phyloP scores from a whole-genome alignment of 92 coral and sea anemone species.

The Epizoanthus illoricatus region DNA sequence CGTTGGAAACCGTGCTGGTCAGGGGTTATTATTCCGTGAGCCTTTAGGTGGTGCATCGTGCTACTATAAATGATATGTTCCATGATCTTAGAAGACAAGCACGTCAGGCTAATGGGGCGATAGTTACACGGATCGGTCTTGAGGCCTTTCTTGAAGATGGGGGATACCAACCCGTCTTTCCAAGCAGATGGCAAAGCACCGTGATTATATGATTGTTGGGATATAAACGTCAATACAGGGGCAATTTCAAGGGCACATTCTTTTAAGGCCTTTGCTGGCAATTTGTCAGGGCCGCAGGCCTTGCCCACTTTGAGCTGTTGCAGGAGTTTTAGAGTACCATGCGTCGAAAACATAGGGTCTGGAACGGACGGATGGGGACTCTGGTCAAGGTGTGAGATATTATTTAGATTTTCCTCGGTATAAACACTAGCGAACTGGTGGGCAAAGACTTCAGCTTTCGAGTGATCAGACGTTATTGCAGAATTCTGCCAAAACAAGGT shows the following conservation, averaged over 20 bases:
- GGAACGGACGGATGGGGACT: background rate
- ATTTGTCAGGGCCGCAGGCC: no score
- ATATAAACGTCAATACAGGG: background rate
- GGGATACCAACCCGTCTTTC: constrained; percentile 9
- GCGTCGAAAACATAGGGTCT: constrained; percentile 12
- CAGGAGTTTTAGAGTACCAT: constrained; percentile 17
- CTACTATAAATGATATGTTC: background rate
- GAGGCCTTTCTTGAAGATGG: background rate
- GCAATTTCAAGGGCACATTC: constrained; percentile 8
- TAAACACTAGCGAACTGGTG: constrained; percentile 1
- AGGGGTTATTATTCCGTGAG: constrained; percentile 7
- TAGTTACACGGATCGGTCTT: constrained; percentile 14
- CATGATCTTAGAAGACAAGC: constrained; percentile 11
- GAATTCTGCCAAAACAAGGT: constrained; percentile 11
- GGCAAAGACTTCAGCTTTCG: constrained; percentile 19
- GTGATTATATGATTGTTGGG: constrained; percentile 6
- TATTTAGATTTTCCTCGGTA: constrained; percentile 2
- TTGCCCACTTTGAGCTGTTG: constrained; percentile 8
- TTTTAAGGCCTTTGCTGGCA: constrained; percentile 10
- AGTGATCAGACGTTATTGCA: constrained; percentile 15
- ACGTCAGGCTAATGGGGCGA: constrained; percentile 1
- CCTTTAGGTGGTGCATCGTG: constrained; percentile 1
- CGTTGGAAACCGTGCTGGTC: constrained; percentile 1
- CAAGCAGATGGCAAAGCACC: background rate
- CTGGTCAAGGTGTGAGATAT: background rate